phyloP scores from a whole-genome alignment of 2,113 vertebrate genomes.

The Toxotes jaculatrix region DNA sequence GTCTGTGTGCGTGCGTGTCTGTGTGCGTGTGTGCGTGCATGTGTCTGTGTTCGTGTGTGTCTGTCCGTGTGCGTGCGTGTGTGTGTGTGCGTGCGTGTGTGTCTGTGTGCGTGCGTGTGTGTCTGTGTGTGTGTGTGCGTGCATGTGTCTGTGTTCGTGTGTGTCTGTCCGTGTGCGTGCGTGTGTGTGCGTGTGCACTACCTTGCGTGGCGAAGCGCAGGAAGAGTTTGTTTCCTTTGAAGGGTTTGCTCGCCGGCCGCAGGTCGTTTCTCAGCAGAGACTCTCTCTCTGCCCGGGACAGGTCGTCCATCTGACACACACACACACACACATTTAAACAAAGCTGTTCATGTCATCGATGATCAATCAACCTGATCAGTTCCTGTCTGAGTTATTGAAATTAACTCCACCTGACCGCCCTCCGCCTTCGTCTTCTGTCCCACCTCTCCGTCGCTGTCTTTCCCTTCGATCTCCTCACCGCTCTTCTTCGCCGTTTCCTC shows the following conservation, averaged over 20 bases:
- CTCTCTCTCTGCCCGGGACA: constrained; percentile 90
- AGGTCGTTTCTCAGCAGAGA: constrained; percentile 94
- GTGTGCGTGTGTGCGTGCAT: constrained; percentile 44
- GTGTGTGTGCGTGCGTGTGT: background rate
- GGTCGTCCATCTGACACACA: constrained; percentile 83
- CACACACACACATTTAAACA: background rate
- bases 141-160: constrained; percentile 36
- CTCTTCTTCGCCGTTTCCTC: constrained; percentile 84
- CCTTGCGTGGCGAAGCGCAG: constrained; percentile 96
- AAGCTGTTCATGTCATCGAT: background rate
- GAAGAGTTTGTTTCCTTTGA: constrained; percentile 94
- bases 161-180: constrained; percentile 7
- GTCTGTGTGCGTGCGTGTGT: no score
- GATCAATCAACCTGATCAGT: background rate
- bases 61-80: background rate
- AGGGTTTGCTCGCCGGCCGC: constrained; percentile 89
- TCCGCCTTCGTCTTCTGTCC: constrained; percentile 21
- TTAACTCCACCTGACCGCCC: constrained; percentile 62
- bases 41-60: background rate
- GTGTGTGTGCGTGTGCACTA: constrained; percentile 53
- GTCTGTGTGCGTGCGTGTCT: background rate
- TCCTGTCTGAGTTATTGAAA: no score
- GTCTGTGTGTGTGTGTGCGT: background rate
- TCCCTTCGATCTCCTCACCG: constrained; percentile 59
- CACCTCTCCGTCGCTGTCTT: constrained; percentile 58